Conservation (phyloP, 1,140 invertebrate genomes). For the Leptinotarsa texana region DNA sequence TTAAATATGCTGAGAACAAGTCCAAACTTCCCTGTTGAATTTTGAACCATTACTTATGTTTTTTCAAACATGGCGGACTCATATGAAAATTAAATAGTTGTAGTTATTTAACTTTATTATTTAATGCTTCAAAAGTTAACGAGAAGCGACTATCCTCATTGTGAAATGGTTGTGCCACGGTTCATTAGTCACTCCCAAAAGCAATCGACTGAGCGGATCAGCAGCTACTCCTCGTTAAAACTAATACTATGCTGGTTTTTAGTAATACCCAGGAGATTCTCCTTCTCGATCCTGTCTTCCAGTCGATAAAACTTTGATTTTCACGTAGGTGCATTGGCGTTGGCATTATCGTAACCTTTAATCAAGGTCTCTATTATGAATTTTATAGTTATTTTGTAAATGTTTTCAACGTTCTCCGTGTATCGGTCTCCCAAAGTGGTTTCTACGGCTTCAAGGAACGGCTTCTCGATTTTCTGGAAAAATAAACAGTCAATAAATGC, state of each 20-base stretch:
- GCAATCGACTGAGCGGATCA: neutral
- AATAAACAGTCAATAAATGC: conserved; percentile 38
- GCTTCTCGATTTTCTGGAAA: conserved; percentile 87
- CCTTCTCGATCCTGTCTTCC: neutral
- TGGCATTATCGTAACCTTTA: conserved; percentile 73
- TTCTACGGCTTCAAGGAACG: conserved; percentile 85
- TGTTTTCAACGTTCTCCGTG: conserved; percentile 88
- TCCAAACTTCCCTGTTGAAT: no score
- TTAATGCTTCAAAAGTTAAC: no score
- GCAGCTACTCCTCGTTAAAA: neutral
- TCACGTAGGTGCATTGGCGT: conserved; percentile 46
- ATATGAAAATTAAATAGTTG: no score
- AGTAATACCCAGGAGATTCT: conserved; percentile 10
- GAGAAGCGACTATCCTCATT: no score
- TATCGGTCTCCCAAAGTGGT: conserved; percentile 84
- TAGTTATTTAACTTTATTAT: no score
- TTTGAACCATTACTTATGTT: no score
- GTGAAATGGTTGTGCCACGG: no score
- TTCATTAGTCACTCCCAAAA: neutral
- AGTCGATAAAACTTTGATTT: conserved; percentile 18
- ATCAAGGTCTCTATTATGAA: conserved; percentile 87
- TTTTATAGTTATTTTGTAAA: conserved; percentile 90
- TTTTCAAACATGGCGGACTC: no score
- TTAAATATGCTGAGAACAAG: no score
- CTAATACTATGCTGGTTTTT: conserved; percentile 9